Base-by-base conservation (phyloP, 2,888 invertebrate species). In the Scaptomyza polygonia region DNA sequence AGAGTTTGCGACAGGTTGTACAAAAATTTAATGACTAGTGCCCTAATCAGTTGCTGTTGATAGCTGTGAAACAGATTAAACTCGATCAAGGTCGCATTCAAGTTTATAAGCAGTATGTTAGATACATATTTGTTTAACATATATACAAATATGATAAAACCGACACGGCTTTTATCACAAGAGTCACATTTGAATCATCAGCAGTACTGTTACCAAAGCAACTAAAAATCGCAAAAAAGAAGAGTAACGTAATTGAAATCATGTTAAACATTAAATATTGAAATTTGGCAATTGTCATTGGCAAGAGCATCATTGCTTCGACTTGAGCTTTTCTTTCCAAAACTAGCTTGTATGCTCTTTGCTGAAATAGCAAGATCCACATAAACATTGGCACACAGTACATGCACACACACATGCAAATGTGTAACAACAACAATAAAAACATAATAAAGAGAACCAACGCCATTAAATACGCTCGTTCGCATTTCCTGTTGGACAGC, bases 401-500 rank as follows among this genome's bases (percentile, higher is more conserved):
- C 21, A 34, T 9, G 49, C 14, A 36, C 14, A 55, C 25, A 44
- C 16, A 56, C 25, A 36, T 49, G 36, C 39, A 48, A 49, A 65
- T 43, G 34, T 65, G 45, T 53, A 65, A 49, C 36, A 51, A 56
- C 32, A 62, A 61, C 55, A 61, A 66, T 64, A 79, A 67, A 62
- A 67, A 65, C 66, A 62, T 21, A 21, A 77, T 67, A 64, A 43
- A 25, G 7, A 21, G 55, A 79, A 51, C 66, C 59, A 57, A 86
- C 82, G 64, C 77, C 65, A 87, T 88, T 87, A 73, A 79, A 79
- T 73, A 86, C 73, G 73, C 73, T 79, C 68, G 86, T 69, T 86
- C 86, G 84, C 82, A 82, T 88, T 82, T 82, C 88, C 82, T 88
- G 82, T 79, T 77, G 62, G 70, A 59, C 75, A 66, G 74, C 44